Conservation (phyloP, 1,140 invertebrate species). For the Microvelia longipes region DNA sequence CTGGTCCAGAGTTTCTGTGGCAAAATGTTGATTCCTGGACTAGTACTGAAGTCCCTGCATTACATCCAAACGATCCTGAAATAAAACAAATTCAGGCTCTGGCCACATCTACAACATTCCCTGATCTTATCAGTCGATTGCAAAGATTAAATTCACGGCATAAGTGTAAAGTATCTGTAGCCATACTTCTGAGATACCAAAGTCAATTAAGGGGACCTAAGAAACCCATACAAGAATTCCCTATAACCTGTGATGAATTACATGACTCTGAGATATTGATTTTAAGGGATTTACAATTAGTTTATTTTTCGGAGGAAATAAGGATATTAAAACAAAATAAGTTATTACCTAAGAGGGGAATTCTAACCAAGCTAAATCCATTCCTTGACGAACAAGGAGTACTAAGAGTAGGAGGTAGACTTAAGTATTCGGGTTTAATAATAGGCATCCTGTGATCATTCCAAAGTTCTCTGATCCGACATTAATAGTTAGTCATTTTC, state of each 20-base stretch:
- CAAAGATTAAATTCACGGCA: not conserved
- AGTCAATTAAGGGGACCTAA: not conserved
- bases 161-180: not conserved
- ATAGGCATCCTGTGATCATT: not conserved
- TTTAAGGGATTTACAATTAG: not conserved
- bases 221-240: not conserved
- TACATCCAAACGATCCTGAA: not conserved
- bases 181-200: not conserved
- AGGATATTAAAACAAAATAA: not conserved
- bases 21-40: too few relatives aligned
- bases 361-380: not conserved
- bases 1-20: too few relatives aligned
- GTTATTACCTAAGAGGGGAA: not conserved
- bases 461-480: not conserved
- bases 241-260: not conserved
- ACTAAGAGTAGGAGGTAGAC: not conserved
- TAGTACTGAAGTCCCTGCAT: not conserved
- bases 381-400: not conserved
- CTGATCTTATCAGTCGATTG: not conserved
- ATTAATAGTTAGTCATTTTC: not conserved
- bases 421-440: not conserved
- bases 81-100: not conserved
- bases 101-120: not conserved
- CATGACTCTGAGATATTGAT: not conserved
- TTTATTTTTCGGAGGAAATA: not conserved